These are phyloP conservation scores for Microctenopoma steveboyesi DNA, from an alignment of 2,797 vertebrate species.

Conservation along the genomic window DNA sequence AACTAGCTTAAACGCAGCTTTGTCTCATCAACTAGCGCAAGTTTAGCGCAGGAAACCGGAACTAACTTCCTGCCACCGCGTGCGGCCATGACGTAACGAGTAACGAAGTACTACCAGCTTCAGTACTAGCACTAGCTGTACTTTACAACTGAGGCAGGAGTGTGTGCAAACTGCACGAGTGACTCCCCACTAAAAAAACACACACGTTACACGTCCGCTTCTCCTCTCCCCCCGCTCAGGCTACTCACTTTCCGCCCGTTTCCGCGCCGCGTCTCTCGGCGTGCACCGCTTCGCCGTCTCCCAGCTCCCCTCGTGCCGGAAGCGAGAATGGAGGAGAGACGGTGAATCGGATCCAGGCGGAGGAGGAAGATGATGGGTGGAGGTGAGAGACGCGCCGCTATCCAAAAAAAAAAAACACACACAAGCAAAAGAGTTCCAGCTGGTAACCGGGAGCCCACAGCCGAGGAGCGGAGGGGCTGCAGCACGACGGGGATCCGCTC, in stretches of 20 bases:
- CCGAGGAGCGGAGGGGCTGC: slow-evolving; percentile 31
- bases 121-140: slow-evolving; percentile 20
- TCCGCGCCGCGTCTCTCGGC: slow-evolving; percentile 29
- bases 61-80: slow-evolving; percentile 26
- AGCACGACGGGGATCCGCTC: slow-evolving; percentile 26
- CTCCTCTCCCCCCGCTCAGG: background rate
- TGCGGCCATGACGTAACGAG: slow-evolving; percentile 29
- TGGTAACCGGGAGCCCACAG: slow-evolving; percentile 22
- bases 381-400: slow-evolving; percentile 24
- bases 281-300: slow-evolving; percentile 25
- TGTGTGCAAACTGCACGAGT: background rate
- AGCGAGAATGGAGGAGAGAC: slow-evolving; percentile 28
- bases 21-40: background rate
- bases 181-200: background rate
- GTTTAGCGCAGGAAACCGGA: background rate
- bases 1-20: background rate
- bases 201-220: background rate
- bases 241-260: slow-evolving; percentile 58
- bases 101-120: slow-evolving; percentile 12
- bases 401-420: background rate
- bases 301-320: slow-evolving; percentile 30
- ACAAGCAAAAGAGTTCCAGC: slow-evolving; percentile 6
- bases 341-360: slow-evolving; percentile 30
- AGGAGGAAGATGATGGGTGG: slow-evolving; percentile 31
- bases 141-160: slow-evolving; percentile 28